Evolutionary conservation across 2,797 vertebrate species (phyloP).

Genomic region (Streptopelia turtur): DNA sequence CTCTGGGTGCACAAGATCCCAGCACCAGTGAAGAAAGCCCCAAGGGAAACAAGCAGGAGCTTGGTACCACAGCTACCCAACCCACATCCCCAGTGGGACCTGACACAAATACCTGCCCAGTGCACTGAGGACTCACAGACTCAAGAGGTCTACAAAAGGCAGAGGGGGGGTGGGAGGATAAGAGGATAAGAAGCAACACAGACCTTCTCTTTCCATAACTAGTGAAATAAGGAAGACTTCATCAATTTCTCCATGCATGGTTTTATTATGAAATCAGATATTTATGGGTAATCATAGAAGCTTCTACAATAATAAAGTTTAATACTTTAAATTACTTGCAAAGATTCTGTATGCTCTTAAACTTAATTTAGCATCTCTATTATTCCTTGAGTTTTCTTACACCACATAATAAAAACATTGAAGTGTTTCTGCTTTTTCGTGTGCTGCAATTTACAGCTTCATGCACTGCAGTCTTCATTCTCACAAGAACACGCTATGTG

Average conservation of each 20-base stretch:
- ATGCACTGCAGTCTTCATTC: not conserved
- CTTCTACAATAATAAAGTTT: conserved; percentile 43
- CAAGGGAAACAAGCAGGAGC: not conserved
- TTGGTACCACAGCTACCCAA: not conserved
- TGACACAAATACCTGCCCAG: rapidly evolving
- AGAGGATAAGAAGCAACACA: not conserved
- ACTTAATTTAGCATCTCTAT: conserved; percentile 32
- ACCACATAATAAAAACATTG: conserved; percentile 38
- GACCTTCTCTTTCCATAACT: not conserved
- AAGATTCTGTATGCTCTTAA: conserved; percentile 20
- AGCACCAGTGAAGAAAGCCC: not conserved
- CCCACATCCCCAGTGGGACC: not conserved
- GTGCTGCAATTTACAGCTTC: conserved; percentile 9
- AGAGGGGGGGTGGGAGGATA: not conserved
- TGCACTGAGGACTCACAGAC: not conserved
- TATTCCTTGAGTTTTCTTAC: conserved; percentile 19
- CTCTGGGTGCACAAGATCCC: not conserved
- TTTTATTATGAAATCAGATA: conserved; percentile 72
- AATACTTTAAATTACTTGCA: conserved; percentile 63
- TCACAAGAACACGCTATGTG: conserved; percentile 69
- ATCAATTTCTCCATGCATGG: conserved; percentile 52
- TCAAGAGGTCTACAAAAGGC: not conserved
- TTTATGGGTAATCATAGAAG: conserved; percentile 15
- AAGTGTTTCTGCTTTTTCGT: not conserved
- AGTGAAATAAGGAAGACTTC: conserved; percentile 12